Base-by-base conservation (phyloP, 1,140 invertebrate species). In the Spodoptera frugiperda region DNA sequence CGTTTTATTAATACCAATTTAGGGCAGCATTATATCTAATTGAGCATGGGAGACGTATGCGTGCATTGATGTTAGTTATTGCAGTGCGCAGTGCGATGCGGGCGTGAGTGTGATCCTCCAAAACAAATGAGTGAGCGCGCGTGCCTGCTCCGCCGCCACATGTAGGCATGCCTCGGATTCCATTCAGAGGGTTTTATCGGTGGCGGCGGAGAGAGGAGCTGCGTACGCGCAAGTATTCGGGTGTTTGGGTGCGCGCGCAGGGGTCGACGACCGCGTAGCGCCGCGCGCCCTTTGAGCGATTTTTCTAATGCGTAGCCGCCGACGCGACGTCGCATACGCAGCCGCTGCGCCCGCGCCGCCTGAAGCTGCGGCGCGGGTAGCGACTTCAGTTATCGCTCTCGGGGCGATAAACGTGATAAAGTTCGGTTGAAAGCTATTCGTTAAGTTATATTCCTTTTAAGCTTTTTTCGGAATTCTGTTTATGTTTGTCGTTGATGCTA, bases 141-240 rank as follows among this genome's bases (percentile, higher is more conserved):
- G 82, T 77, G 80, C 77, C 61, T 49, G 61, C 49, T 53, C 33
- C 25, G 73, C 51, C 67, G 70, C 63, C 71, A 78, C 73, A 82
- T 78, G 76, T 25, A 68, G 59, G 77, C 79, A 84, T 86, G 83
- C 85, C 78, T 84, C 74, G 61, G 78, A 83, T 81, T 77, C 82
- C 83, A 78, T 81, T 79, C 63, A 78, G 80, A 86, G 83, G 79
- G 81, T 79, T 85, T 85, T 83, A 85, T 84, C 81, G 82, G 63
- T 73, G 82, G 80, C 77, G 78, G 72, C 70, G 74, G 44, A 79
- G 80, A 77, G 80, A 77, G 79, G 80, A 82, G 81, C 78, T 83
- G 85, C 84, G 87, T 87, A 89, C 86, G 88, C 87, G 82, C 81
- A 88, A 87, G 86, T 87, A 91, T 91, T 90, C 82, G 84, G 86